Conservation (phyloP, 2,888 invertebrate genomes). For the Tortricodes alternella region DNA sequence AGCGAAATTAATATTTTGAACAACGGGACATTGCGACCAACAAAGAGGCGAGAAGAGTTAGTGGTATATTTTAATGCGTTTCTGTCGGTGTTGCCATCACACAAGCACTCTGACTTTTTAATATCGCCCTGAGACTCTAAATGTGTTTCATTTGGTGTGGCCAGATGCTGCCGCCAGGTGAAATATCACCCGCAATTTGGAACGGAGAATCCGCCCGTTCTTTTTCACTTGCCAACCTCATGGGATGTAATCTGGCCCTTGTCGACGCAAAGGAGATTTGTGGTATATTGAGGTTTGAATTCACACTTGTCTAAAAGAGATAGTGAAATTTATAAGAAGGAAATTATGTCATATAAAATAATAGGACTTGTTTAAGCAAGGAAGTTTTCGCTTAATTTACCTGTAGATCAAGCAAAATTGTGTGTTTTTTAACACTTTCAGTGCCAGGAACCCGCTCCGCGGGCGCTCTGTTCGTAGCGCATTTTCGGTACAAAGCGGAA, state of each 20-base stretch:
- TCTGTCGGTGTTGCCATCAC: constrained; percentile 36
- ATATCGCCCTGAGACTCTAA: constrained; percentile 53
- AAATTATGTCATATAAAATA: too few species aligned
- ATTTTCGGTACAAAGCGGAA: too few species aligned
- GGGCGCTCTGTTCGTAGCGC: too few species aligned
- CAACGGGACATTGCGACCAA: constrained; percentile 13
- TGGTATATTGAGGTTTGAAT: constrained; percentile 13
- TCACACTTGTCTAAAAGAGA: too few species aligned
- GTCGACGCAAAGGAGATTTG: constrained; percentile 13
- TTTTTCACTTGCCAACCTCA: constrained; percentile 45
- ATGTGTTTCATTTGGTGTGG: constrained; percentile 56
- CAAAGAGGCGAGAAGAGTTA: neutral
- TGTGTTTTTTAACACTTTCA: too few species aligned
- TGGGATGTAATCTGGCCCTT: constrained; percentile 43
- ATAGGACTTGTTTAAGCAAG: too few species aligned
- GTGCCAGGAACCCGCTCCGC: too few species aligned
- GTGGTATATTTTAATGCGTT: constrained; percentile 1
- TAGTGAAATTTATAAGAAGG: too few species aligned
- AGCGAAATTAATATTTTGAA: constrained; percentile 35
- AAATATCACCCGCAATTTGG: constrained; percentile 60
- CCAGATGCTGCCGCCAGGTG: constrained; percentile 60
- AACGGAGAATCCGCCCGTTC: constrained; percentile 35
- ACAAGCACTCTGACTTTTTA: constrained; percentile 48
- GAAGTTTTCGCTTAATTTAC: too few species aligned
- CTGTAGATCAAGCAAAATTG: too few species aligned